Evolutionary conservation across 1,140 invertebrate genomes (phyloP), one percentile per base, ranked within the genome.

Genomic region (Hormaphis cornu): DNA sequence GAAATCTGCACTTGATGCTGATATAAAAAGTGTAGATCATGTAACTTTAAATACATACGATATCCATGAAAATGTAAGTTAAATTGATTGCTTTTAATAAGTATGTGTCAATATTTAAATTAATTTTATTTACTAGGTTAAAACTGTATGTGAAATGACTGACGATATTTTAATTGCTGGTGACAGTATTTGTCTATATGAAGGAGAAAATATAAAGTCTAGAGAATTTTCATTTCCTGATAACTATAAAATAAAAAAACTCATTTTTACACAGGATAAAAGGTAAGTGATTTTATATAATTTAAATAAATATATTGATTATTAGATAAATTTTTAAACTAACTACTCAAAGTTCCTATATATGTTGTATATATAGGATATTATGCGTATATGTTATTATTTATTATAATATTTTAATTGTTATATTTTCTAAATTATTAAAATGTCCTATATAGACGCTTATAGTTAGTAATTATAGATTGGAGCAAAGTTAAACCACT

Each of bases 161-260:
- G 18, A 66, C 24, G 12, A 48, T 66, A 66, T 66, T 48, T 50
- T 66, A 33, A 30, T 66, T n/a, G 61, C 61, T 33, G 61, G 26
- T 5, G 61, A 66, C n/a, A 48, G 61, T 10, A 66, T 66, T 48
- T 66, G 61, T 66, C 3, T 66, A 1, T 66, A 66, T 24, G 61
- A 66, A 12, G 61, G 44, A 48, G 61, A 66, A 66, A 66, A 66
- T n/a, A 35, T 66, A 20, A 44, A 28, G 1, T 66, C 61, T 50
- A 66, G 50, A 48, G 61, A 66, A 48, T 66, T 66, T 66, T 50
- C 50, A 35, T 66, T 66, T 14, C 37, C 33, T 18, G 48, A 44
- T 18, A 44, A 40, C n/a, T 66, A 14, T 63, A 71, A 71, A 53
- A 50, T 71, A 33, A 71, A 71, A 66, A 71, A 71, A 63, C 6